Base-by-base conservation (phyloP, 2,888 invertebrate species). In the Seladonia tumulorum region DNA sequence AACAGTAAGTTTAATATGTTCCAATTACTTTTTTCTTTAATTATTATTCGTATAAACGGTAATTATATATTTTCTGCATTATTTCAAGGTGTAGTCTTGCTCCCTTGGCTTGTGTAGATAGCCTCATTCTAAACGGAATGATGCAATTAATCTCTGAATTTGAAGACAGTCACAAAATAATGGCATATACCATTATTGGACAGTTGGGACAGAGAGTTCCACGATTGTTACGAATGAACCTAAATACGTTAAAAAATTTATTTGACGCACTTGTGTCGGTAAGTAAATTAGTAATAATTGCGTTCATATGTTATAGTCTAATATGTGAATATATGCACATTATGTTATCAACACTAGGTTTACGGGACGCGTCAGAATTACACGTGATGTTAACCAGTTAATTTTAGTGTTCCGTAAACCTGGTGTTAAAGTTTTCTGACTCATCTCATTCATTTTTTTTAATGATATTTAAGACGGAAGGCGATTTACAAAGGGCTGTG, bases 171-270 rank as follows among this genome's bases (percentile, higher is more conserved):
- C 96, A 97, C 94, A 96, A 96, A 94, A 95, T 97, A 84, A 96
- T 97, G 95, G 97, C 97, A 0, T 98, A 97, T 93, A 96, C 97
- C 88, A 97, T 98, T 81, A 96, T 98, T 89, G 98, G 98, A 92
- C 96, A 96, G 94, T 95, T 97, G 29, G 96, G 96, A 0, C 96
- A 96, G 90, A 96, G 96, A 90, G 96, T 96, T 86, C 96, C 97
- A 0, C 95, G 95, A 77, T 95, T 97, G n/a, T 96, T 97, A 4
- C 97, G 96, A 90, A 97, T 97, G 91, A 97, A 97, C 94, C 95
- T 97, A 22, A 95, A 95, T 45, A 93, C 97, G 12, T 94, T 97
- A 81, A 95, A 96, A 90, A 95, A 95, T 88, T 96, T 96, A 87
- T 96, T 96, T 87, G 95, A 96, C 68, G 95, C 95, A 83, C 93